Conservation (phyloP, 1,140 invertebrate genomes). For the Pseudobourletiella spinata region DNA sequence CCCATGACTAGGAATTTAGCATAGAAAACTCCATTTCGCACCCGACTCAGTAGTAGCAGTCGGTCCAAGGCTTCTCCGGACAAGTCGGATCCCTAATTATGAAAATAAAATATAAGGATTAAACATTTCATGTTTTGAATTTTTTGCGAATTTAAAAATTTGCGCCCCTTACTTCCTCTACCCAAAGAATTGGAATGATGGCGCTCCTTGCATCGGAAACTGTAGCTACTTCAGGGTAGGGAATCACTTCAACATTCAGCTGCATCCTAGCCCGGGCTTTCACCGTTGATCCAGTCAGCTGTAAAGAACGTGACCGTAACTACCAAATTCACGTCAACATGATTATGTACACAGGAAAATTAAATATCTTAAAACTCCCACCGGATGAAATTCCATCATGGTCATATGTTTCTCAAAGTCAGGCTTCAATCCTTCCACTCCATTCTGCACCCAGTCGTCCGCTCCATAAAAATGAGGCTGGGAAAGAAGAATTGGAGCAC, state of each 20-base stretch:
- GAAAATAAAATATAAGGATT: too few species aligned
- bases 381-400: not conserved
- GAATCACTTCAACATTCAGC: not conserved
- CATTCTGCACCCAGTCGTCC: not conserved
- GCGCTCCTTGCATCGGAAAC: not conserved
- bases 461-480: not conserved
- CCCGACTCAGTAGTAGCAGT: too few species aligned
- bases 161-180: slow-evolving; percentile 1
- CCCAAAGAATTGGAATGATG: not conserved
- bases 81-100: too few species aligned
- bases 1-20: too few species aligned
- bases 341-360: not conserved
- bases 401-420: slow-evolving; percentile 3
- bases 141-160: not conserved
- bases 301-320: not conserved
- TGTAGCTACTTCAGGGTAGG: not conserved
- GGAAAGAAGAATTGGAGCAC: not conserved
- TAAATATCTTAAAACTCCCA: not conserved
- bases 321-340: not conserved
- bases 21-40: too few species aligned
- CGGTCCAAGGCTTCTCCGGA: too few species aligned
- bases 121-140: not conserved
- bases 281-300: not conserved
- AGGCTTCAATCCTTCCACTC: not conserved
- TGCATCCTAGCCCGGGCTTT: not conserved